A percentile compares a stretch with the other conserved stretches of the same genome.
phyloP scores from a whole-genome alignment of 2,797 vertebrate species.

The Circus cinereus region DNA sequence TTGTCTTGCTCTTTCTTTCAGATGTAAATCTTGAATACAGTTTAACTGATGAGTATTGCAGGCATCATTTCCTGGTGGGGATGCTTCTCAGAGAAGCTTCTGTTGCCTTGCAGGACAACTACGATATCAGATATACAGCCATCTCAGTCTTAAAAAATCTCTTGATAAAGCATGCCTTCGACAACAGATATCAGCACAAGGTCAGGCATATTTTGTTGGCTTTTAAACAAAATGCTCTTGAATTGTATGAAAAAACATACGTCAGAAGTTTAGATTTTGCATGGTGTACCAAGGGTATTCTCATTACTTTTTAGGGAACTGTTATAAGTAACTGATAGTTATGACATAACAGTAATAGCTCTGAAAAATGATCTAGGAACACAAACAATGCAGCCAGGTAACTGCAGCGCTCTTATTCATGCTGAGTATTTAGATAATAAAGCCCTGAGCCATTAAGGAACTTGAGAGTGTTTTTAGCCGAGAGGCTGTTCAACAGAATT shows the following conservation, averaged over 20 bases:
- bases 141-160: conserved; percentile 91
- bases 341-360: background rate
- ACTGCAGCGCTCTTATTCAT: background rate
- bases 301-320: background rate
- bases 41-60: conserved; percentile 94
- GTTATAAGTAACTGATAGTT: background rate
- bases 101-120: conserved; percentile 85
- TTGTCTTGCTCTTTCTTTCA: conserved; percentile 69
- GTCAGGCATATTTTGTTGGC: conserved; percentile 69
- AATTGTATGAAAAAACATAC: background rate
- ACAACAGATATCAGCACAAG: conserved; percentile 92
- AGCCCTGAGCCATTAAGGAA: background rate
- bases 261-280: background rate
- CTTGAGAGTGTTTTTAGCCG: background rate
- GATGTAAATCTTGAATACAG: conserved; percentile 92
- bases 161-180: conserved; percentile 94
- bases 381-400: background rate
- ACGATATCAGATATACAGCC: conserved; percentile 87
- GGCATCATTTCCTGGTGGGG: conserved; percentile 93
- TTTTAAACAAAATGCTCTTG: background rate
- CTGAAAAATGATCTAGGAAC: background rate
- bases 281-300: background rate
- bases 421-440: background rate
- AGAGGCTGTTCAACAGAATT: background rate
- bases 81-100: conserved; percentile 90